Evolutionary conservation across 92 coral and sea anemone genomes (phyloP).

Genomic region (Bergia sp.): DNA sequence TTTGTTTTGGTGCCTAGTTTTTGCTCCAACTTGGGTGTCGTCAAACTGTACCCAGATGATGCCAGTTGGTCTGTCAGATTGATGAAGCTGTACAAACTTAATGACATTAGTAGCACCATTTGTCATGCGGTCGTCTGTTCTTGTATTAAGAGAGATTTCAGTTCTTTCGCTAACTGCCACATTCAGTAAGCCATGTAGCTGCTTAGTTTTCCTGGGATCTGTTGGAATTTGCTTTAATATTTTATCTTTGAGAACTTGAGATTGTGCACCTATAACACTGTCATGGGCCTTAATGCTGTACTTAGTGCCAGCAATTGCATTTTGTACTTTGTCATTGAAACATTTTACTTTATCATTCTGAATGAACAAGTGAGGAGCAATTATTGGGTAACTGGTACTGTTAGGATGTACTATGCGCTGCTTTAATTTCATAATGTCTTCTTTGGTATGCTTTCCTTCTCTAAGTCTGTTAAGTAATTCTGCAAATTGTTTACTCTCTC

Average conservation of each 20-base stretch:
- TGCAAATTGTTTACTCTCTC: no score
- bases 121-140: conserved; percentile 68
- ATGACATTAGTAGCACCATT: conserved; percentile 65
- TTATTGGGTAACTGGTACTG: no score
- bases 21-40: conserved; percentile 61
- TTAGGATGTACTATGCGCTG: no score
- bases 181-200: conserved; percentile 49
- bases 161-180: conserved; percentile 64
- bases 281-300: conserved; percentile 48
- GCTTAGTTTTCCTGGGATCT: conserved; percentile 69
- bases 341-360: no score
- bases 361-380: no score
- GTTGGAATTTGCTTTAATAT: conserved; percentile 31
- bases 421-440: no score
- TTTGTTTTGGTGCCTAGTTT: conserved; percentile 70
- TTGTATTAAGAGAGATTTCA: conserved; percentile 48
- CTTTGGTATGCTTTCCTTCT: no score
- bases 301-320: conserved; percentile 12
- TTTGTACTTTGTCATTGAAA: conserved; percentile 19
- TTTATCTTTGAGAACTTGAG: conserved; percentile 14
- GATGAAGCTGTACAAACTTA: conserved; percentile 60
- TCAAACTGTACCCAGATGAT: conserved; percentile 76
- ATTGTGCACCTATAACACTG: conserved; percentile 29
- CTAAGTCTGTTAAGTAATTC: no score
- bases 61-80: conserved; percentile 65